Evolutionary conservation across 2,888 invertebrate species (phyloP).

Genomic region (Agelastica alni): DNA sequence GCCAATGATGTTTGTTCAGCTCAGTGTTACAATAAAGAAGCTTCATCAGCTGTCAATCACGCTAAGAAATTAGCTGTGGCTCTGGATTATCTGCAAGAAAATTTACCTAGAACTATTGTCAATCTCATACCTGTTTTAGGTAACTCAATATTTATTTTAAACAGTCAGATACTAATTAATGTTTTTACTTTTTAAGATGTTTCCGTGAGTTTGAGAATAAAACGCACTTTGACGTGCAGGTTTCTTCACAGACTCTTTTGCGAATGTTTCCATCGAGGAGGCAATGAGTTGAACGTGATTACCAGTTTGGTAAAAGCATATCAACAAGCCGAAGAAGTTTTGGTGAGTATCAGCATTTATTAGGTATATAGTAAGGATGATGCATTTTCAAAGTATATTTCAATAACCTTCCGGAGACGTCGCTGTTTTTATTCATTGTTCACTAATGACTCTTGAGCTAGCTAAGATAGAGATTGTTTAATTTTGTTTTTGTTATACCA

Average conservation of each 20-base stretch:
- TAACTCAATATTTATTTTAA: slow-evolving; percentile 48
- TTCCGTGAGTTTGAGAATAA: slow-evolving; percentile 69
- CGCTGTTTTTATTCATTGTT: too few relatives aligned
- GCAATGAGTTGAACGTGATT: slow-evolving; percentile 63
- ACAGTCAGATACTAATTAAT: background rate
- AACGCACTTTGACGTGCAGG: slow-evolving; percentile 68
- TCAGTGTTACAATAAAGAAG: slow-evolving; percentile 65
- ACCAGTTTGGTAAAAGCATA: slow-evolving; percentile 66
- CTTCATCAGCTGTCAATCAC: slow-evolving; percentile 66
- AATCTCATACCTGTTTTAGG: slow-evolving; percentile 74
- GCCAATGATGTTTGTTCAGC: slow-evolving; percentile 78
- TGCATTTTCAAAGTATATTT: too few relatives aligned
- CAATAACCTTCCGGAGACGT: too few relatives aligned
- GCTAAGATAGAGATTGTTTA: too few relatives aligned
- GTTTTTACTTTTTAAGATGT: slow-evolving; percentile 62
- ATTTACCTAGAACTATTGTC: slow-evolving; percentile 71
- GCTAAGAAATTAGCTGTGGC: slow-evolving; percentile 66
- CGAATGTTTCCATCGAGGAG: slow-evolving; percentile 69
- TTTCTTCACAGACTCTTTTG: slow-evolving; percentile 74
- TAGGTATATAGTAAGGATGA: slow-evolving; percentile 51
- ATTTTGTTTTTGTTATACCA: too few relatives aligned
- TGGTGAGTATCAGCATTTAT: too few relatives aligned
- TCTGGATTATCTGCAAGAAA: slow-evolving; percentile 68
- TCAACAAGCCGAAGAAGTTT: slow-evolving; percentile 67
- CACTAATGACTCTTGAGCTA: too few relatives aligned